Percentiles rank a stretch among this genome's conserved stretches.
Evolutionary conservation across 37 sponge, comb jelly and placozoan species (phyloP).

Genomic region (Tethya wilhelma): DNA sequence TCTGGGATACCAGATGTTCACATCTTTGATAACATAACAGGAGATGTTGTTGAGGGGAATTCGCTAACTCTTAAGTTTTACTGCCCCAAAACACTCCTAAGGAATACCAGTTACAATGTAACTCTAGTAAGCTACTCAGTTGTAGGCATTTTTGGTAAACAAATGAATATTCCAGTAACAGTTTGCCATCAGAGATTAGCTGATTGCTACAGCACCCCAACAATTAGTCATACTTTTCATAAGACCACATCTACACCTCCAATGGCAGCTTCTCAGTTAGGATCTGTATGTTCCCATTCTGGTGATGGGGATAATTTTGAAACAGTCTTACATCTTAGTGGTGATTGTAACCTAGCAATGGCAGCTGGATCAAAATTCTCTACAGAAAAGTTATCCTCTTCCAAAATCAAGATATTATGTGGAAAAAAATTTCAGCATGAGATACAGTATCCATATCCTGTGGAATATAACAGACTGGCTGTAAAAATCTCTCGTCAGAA

Average conservation of each 20-base stretch:
- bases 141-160: too few species aligned
- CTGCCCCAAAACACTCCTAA: neutral
- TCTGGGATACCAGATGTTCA: slow-evolving; percentile 9
- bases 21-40: slow-evolving; percentile 2
- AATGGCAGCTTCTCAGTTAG: neutral
- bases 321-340: neutral
- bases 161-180: too few species aligned
- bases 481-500: slow-evolving; percentile 13
- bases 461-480: slow-evolving; percentile 3
- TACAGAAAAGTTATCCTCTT: neutral
- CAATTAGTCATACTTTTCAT: too few species aligned
- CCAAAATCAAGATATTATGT: slow-evolving; percentile 4
- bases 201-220: too few species aligned
- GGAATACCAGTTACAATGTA: neutral
- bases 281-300: slow-evolving; percentile 2
- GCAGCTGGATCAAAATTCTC: neutral
- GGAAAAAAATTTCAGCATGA: neutral
- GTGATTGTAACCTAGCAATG: neutral
- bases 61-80: neutral
- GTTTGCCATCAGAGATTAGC: too few species aligned
- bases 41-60: neutral
- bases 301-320: slow-evolving; percentile 12
- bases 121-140: too few species aligned
- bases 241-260: too few species aligned
- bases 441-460: slow-evolving; percentile 15